phyloP scores from a whole-genome alignment of 2,888 invertebrate species.

The Cosmia pyralina region DNA sequence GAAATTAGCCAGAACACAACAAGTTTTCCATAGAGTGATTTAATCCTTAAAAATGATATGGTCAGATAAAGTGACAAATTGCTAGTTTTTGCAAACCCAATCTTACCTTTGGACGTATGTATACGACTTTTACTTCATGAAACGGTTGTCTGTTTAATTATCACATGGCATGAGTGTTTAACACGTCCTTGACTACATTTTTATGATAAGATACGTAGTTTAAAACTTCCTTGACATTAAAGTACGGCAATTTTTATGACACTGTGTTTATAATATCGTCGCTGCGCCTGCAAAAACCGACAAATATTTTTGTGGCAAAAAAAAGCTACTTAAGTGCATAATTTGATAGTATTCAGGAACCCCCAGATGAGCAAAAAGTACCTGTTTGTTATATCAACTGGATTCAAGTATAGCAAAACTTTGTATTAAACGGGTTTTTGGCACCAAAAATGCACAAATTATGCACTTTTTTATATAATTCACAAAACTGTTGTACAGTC shows the following conservation, averaged over 20 bases:
- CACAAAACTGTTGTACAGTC: no score
- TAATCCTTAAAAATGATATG: not conserved
- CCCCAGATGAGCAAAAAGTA: no score
- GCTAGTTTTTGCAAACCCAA: not conserved
- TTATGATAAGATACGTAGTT: constrained; percentile 20
- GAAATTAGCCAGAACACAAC: not conserved
- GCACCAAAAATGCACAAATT: no score
- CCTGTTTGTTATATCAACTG: no score
- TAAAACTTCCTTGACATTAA: constrained; percentile 13
- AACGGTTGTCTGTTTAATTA: constrained; percentile 10
- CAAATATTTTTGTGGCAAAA: no score
- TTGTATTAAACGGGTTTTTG: no score
- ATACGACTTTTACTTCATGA: not conserved
- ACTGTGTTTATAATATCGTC: not conserved
- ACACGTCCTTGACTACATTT: constrained; percentile 30
- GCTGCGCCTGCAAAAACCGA: no score
- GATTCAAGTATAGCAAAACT: no score
- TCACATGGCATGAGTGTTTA: constrained; percentile 8
- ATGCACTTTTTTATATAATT: no score
- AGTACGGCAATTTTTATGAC: not conserved
- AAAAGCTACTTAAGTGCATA: no score
- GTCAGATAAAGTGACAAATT: not conserved
- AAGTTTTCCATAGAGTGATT: not conserved
- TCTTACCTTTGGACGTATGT: not conserved
- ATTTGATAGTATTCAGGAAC: no score